Conservation (phyloP, 2,797 vertebrate genomes). For the Cephalopachus bancanus region DNA sequence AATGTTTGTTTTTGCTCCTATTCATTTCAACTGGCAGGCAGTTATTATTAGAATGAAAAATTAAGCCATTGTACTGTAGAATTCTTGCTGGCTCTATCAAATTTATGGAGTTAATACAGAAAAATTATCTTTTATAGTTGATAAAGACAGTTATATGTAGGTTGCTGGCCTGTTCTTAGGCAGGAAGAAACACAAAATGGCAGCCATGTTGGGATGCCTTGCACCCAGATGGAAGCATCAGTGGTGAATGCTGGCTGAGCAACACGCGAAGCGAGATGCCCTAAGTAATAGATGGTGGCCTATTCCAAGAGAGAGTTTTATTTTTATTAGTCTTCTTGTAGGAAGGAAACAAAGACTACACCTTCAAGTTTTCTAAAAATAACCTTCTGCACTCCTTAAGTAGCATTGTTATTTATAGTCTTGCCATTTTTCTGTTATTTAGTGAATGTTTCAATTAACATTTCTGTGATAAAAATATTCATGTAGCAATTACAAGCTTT, state of each 20-base stretch:
- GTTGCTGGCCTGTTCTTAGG: constrained; percentile 76
- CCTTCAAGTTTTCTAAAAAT: constrained; percentile 57
- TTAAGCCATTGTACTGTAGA: constrained; percentile 88
- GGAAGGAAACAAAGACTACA: constrained; percentile 63
- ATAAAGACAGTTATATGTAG: constrained; percentile 85
- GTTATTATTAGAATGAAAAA: constrained; percentile 91
- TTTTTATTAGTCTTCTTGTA: constrained; percentile 28
- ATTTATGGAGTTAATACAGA: constrained; percentile 89
- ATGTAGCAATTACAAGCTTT: constrained; percentile 74
- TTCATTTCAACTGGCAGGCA: constrained; percentile 89
- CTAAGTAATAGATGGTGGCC: background rate
- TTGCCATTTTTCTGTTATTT: constrained; percentile 61
- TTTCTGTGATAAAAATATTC: constrained; percentile 67
- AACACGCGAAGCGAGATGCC: background rate
- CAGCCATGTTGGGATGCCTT: constrained; percentile 40
- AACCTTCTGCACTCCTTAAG: background rate
- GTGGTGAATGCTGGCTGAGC: background rate
- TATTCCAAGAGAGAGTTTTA: constrained; percentile 37
- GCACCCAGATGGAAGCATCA: constrained; percentile 13
- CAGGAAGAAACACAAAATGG: constrained; percentile 84
- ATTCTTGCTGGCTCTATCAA: constrained; percentile 87
- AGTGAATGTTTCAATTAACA: constrained; percentile 60
- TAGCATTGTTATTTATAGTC: constrained; percentile 68
- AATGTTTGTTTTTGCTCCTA: constrained; percentile 89
- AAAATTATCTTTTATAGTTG: constrained; percentile 87